These are phyloP conservation scores for Drosophila pegasa DNA, from an alignment of 2,888 invertebrate genomes.

Conservation along the genomic window DNA sequence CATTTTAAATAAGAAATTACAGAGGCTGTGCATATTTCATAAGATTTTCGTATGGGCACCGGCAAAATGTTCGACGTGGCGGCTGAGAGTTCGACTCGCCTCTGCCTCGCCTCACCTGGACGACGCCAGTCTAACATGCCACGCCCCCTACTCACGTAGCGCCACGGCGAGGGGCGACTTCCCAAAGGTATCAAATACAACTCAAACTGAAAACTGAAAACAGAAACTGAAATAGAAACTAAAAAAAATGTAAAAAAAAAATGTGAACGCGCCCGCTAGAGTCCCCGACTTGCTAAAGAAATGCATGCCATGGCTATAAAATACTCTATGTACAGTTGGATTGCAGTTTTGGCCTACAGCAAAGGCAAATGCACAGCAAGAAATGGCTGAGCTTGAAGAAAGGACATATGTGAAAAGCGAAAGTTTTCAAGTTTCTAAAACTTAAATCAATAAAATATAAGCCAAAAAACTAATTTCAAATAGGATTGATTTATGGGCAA, in stretches of 20 bases:
- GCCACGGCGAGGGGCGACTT: conserved; percentile 38
- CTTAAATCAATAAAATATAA: conserved; percentile 1
- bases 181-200: conserved; percentile 78
- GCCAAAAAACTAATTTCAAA: neutral
- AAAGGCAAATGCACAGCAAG: conserved; percentile 13
- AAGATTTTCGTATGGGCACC: conserved; percentile 76
- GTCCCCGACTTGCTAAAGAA: conserved; percentile 55
- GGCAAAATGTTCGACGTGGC: conserved; percentile 68
- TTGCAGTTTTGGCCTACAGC: conserved; percentile 61
- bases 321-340: conserved; percentile 50
- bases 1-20: conserved; percentile 85
- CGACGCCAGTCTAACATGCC: conserved; percentile 28
- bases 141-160: conserved; percentile 53
- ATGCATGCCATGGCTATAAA: conserved; percentile 68
- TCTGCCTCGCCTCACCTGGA: conserved; percentile 26
- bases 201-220: conserved; percentile 44
- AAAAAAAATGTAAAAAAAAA: conserved; percentile 50
- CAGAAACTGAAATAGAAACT: conserved; percentile 44
- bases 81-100: conserved; percentile 66
- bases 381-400: neutral
- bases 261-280: conserved; percentile 38
- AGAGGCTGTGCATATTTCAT: conserved; percentile 84
- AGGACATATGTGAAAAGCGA: neutral
- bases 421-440: neutral
- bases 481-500: neutral